phyloP scores from a whole-genome alignment of 1,140 invertebrate genomes.

The Zaprionus camerounensis region DNA sequence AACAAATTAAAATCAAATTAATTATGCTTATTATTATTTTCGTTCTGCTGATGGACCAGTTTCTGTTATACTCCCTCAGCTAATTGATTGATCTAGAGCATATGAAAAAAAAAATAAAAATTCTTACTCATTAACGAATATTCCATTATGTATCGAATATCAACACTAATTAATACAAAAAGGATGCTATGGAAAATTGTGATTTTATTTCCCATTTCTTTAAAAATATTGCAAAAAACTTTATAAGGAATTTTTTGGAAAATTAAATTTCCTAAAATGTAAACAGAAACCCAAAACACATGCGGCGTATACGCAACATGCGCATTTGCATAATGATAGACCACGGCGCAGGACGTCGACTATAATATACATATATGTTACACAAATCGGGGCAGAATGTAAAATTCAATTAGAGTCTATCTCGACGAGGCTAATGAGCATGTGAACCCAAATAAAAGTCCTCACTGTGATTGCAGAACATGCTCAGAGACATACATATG shows the following conservation, averaged over 20 bases:
- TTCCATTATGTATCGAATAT: background rate
- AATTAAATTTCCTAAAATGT: background rate
- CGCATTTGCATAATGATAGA: background rate
- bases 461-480: background rate
- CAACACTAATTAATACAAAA: background rate
- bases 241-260: background rate
- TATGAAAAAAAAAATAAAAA: background rate
- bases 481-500: background rate
- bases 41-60: background rate
- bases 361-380: background rate
- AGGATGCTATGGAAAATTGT: background rate
- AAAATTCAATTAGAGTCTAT: constrained; percentile 5
- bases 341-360: background rate
- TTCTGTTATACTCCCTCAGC: background rate
- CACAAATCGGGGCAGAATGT: background rate
- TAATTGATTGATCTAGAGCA: background rate
- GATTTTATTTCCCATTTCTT: background rate
- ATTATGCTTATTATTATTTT: constrained; percentile 34
- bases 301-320: background rate
- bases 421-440: background rate
- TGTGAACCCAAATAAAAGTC: background rate
- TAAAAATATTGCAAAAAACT: background rate
- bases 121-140: background rate
- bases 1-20: constrained; percentile 74
- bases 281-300: background rate